Percentiles rank a stretch among this genome's conserved stretches.
Evolutionary conservation across 2,113 vertebrate species (phyloP).

Genomic region (Colaptes auratus): DNA sequence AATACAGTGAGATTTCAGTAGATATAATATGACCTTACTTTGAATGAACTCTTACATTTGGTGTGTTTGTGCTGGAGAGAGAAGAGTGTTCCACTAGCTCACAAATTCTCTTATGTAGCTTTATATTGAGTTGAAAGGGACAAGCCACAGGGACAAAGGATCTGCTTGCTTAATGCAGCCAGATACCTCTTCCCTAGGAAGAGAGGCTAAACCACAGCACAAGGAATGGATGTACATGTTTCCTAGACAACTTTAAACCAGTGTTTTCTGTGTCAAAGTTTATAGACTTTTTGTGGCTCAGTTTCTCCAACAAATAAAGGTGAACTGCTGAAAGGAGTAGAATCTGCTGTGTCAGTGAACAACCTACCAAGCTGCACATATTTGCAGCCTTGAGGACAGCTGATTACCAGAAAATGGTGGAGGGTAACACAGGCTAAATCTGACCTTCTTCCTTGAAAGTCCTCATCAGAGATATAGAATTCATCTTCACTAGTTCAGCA

Average conservation of each 20-base stretch:
- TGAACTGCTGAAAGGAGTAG: neutral
- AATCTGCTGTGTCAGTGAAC: neutral
- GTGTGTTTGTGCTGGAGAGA: neutral
- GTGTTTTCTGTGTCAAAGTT: neutral
- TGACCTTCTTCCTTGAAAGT: neutral
- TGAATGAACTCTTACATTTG: constrained; percentile 13
- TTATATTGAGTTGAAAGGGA: neutral
- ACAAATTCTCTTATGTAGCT: neutral
- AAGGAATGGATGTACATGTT: neutral
- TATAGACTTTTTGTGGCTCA: neutral
- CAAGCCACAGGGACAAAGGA: neutral
- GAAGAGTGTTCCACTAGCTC: neutral
- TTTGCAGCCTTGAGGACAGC: neutral
- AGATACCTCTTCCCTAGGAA: neutral
- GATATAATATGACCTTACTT: constrained; percentile 38
- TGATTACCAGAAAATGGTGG: neutral
- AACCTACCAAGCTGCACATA: neutral
- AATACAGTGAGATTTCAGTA: constrained; percentile 43
- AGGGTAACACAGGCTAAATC: neutral
- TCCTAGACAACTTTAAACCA: neutral
- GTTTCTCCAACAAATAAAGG: neutral
- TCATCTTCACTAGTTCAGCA: neutral
- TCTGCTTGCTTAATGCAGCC: neutral
- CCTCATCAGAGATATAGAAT: neutral
- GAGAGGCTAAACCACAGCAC: neutral